These are phyloP conservation scores for Uropsilus gracilis DNA, from an alignment of 2,113 vertebrate species.

Conservation along the genomic window DNA sequence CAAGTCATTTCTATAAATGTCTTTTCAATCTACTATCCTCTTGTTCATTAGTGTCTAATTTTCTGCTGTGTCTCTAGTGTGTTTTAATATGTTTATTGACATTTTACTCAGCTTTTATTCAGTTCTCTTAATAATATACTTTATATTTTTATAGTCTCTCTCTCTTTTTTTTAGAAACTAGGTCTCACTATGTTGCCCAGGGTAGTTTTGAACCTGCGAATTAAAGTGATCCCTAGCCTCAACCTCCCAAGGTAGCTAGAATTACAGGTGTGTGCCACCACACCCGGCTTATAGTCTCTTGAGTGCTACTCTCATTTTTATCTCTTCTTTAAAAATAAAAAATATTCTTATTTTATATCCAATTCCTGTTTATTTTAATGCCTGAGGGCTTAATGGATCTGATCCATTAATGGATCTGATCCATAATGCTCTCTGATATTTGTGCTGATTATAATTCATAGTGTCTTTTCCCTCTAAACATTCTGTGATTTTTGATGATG, in stretches of 20 bases:
- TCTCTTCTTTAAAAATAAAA: not conserved
- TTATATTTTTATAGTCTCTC: not conserved
- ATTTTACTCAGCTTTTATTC: not conserved
- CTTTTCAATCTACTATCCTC: not conserved
- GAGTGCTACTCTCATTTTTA: not conserved
- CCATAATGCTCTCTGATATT: not conserved
- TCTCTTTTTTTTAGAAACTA: too few species aligned
- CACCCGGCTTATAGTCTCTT: not conserved
- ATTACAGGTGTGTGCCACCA: too few species aligned
- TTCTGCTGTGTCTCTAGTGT: not conserved
- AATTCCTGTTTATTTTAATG: not conserved
- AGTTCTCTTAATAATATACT: not conserved
- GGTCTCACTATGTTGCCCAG: too few species aligned
- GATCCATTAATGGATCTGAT: not conserved
- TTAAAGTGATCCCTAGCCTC: too few species aligned
- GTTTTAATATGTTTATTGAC: not conserved
- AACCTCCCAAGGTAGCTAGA: too few species aligned
- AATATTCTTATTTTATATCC: not conserved
- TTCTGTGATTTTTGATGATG: not conserved
- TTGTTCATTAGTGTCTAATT: not conserved
- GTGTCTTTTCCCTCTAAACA: not conserved
- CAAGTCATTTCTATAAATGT: not conserved
- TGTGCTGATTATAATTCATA: not conserved
- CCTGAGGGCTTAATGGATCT: not conserved
- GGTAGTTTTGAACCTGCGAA: too few species aligned